phyloP scores from a whole-genome alignment of 1,140 invertebrate genomes.

The Bombyx mandarina region DNA sequence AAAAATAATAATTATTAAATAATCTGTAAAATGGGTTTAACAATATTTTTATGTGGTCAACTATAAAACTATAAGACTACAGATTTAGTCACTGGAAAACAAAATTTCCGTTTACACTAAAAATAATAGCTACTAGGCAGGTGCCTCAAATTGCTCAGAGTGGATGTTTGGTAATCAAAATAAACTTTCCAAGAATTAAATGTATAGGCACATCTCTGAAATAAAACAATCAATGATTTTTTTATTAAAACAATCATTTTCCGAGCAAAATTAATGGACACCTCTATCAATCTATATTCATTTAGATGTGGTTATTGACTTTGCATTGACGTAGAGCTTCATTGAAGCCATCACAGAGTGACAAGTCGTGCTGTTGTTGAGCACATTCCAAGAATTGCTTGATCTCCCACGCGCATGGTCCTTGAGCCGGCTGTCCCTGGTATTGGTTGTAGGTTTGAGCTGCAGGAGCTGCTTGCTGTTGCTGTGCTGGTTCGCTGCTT shows the following conservation, averaged over 20 bases:
- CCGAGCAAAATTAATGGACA: slow-evolving; percentile 2
- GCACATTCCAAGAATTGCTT: slow-evolving; percentile 92
- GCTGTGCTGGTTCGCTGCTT: slow-evolving; percentile 70
- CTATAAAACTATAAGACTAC: slow-evolving; percentile 25
- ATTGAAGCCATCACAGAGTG: slow-evolving; percentile 93
- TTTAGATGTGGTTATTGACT: slow-evolving; percentile 65
- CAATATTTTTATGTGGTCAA: slow-evolving; percentile 18
- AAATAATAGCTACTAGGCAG: slow-evolving; percentile 36
- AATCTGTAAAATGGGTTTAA: no score
- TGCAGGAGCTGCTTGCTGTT: slow-evolving; percentile 46
- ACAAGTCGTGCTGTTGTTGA: slow-evolving; percentile 85
- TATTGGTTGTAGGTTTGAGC: slow-evolving; percentile 56
- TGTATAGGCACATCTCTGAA: slow-evolving; percentile 15
- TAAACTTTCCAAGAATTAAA: slow-evolving; percentile 15
- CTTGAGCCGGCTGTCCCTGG: slow-evolving; percentile 70
- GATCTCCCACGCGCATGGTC: slow-evolving; percentile 90
- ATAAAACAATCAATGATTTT: slow-evolving; percentile 16
- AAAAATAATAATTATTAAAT: no score
- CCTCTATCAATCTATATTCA: slow-evolving; percentile 11
- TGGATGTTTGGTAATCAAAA: slow-evolving; percentile 21
- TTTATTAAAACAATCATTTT: slow-evolving; percentile 20
- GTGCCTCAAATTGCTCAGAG: slow-evolving; percentile 18
- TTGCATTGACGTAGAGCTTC: slow-evolving; percentile 94
- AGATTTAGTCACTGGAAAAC: slow-evolving; percentile 17
- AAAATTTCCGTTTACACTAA: slow-evolving; percentile 16